Evolutionary conservation across 1,140 invertebrate species (phyloP).

Genomic region (Pseudomyrmex flavicornis): DNA sequence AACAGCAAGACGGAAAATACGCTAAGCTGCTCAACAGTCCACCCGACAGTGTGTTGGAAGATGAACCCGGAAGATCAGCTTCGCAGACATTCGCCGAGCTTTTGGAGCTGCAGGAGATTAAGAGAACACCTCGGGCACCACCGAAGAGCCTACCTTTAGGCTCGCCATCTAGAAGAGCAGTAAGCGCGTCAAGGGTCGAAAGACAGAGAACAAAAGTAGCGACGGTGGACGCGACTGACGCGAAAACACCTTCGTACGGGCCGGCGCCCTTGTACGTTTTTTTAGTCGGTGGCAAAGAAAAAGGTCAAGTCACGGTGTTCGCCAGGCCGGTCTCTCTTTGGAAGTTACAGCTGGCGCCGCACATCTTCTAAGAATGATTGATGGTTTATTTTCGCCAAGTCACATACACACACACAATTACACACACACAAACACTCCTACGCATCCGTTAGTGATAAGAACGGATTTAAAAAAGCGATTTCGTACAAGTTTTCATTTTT

Average conservation of each 20-base stretch:
- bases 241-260: slow-evolving; percentile 74
- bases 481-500: slow-evolving; percentile 26
- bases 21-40: slow-evolving; percentile 85
- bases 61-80: slow-evolving; percentile 83
- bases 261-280: slow-evolving; percentile 88
- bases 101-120: slow-evolving; percentile 82
- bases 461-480: slow-evolving; percentile 1
- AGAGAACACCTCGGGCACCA: slow-evolving; percentile 78
- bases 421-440: not conserved
- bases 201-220: slow-evolving; percentile 82
- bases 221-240: slow-evolving; percentile 76
- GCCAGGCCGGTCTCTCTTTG: slow-evolving; percentile 89
- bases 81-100: slow-evolving; percentile 83
- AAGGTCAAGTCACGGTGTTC: slow-evolving; percentile 89
- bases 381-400: slow-evolving; percentile 22
- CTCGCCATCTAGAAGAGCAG: slow-evolving; percentile 82
- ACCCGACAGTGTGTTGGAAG: slow-evolving; percentile 85
- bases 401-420: not conserved
- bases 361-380: slow-evolving; percentile 81
- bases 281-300: slow-evolving; percentile 88
- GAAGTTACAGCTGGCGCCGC: slow-evolving; percentile 87
- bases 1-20: slow-evolving; percentile 78
- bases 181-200: slow-evolving; percentile 84
- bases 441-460: slow-evolving; percentile 42
- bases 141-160: slow-evolving; percentile 82